Evolutionary conservation across 2,888 invertebrate genomes (phyloP).

Genomic region (Deilephila porcellus): DNA sequence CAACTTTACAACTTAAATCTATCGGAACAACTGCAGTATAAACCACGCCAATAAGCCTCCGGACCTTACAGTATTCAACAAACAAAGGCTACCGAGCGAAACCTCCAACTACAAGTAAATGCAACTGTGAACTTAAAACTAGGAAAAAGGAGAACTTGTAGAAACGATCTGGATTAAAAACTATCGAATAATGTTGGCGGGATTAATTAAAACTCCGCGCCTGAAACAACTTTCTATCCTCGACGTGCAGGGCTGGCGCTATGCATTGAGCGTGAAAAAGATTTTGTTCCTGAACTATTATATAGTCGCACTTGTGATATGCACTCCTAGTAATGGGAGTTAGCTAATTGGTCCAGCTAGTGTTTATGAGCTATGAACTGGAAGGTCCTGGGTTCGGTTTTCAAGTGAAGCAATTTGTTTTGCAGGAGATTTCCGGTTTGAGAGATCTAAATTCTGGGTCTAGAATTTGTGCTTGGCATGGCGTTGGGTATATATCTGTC

Average conservation of each 20-base stretch:
- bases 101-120: slow-evolving; percentile 16
- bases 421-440: too few species aligned
- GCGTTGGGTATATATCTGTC: too few species aligned
- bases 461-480: too few species aligned
- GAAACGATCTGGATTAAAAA: slow-evolving; percentile 55
- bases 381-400: too few species aligned
- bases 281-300: not conserved
- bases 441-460: too few species aligned
- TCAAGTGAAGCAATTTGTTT: too few species aligned
- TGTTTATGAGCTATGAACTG: too few species aligned
- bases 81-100: slow-evolving; percentile 22
- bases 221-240: slow-evolving; percentile 32
- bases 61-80: not conserved
- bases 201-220: slow-evolving; percentile 60
- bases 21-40: not conserved
- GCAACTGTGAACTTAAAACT: slow-evolving; percentile 35
- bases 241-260: not conserved
- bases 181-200: slow-evolving; percentile 54
- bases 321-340: not conserved
- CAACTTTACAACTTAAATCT: not conserved
- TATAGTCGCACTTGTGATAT: not conserved
- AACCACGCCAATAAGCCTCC: slow-evolving; percentile 9
- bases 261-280: not conserved
- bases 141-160: slow-evolving; percentile 30
- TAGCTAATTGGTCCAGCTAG: too few species aligned